Evolutionary conservation across 2,888 invertebrate species (phyloP).

Genomic region (Heliconius ismenius): DNA sequence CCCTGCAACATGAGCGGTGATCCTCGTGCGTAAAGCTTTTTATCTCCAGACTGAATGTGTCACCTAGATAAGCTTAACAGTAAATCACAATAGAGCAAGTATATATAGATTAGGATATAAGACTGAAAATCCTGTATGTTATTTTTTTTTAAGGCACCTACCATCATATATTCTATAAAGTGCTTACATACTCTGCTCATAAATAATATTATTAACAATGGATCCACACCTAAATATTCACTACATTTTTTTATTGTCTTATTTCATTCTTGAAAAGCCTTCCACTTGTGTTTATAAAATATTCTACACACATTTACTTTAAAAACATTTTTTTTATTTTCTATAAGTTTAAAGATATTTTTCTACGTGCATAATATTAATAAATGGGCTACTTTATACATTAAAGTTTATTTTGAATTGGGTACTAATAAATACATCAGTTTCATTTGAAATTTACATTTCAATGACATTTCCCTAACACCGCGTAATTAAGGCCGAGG

Average conservation of each 20-base stretch:
- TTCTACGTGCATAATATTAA: not conserved
- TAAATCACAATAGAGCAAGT: not conserved
- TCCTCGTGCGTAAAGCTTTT: slow-evolving; percentile 1
- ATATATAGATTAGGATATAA: no score
- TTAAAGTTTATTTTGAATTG: not conserved
- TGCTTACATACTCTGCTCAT: not conserved
- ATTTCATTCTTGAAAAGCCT: not conserved
- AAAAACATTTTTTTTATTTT: not conserved
- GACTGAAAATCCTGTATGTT: not conserved
- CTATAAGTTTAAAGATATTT: not conserved
- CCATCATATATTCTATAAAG: not conserved
- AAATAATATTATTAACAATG: no score
- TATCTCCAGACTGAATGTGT: slow-evolving; percentile 14
- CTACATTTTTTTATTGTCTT: not conserved
- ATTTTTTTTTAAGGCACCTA: not conserved
- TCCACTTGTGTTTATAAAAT: not conserved
- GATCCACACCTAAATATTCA: not conserved
- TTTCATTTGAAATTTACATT: slow-evolving; percentile 3
- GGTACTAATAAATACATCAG: slow-evolving; percentile 9
- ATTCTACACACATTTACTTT: not conserved
- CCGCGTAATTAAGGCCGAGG: slow-evolving; percentile 22
- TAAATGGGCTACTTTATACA: not conserved
- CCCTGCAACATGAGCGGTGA: not conserved
- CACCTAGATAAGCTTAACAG: slow-evolving; percentile 12
- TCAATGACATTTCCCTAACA: slow-evolving; percentile 26